Evolutionary conservation across 2,888 invertebrate species (phyloP), one percentile per base, ranked within the genome.

Genomic region (Piscicola geometra): DNA sequence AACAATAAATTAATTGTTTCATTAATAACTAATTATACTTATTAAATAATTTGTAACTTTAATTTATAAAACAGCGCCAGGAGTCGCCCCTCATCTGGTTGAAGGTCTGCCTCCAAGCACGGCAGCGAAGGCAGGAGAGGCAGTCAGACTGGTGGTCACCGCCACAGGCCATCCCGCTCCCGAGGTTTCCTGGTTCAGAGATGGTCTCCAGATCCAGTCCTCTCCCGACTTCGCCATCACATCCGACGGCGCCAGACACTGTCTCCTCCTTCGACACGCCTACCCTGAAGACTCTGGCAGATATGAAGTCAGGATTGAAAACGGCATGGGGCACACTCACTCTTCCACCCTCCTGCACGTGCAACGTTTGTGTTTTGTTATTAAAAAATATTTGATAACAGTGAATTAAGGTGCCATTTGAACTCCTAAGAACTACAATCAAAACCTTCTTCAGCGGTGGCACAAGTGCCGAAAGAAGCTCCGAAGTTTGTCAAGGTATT

Each of bases 51-150:
- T 64, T 15, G 25, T 9, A 64, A 9, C 21, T 47, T 47, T 47
- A 47, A 64, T 25, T n/a, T n/a, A n/a, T n/a, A n/a, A 41, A 56
- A 36, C 84, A 92, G 92, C 92, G 86, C 90, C 90, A 36, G 89
- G 91, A 79, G 91, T 91, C 82, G 92, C 92, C 50, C 92, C 93
- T 60, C 90, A 89, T 81, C 92, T 94, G 81, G 90, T 91, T 1
- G 89, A 90, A 83, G 92, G 93, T 76, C 87, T 94, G 76, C 89
- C 90, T 85, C 73, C 73, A 64, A 92, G 93, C 21, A 87, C 90
- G 79, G 88, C 81, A 33, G 90, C 89, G 64, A 81, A 80, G 66
- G 85, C 85, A 75, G 84, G 84, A 12, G 80, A 84, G 60, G 81
- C 84, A 1, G 83, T 85, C 66, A 79, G 80, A 47, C 81, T 85